phyloP scores from a whole-genome alignment of 2,113 vertebrate species.

The Daphoenositta chrysoptera region DNA sequence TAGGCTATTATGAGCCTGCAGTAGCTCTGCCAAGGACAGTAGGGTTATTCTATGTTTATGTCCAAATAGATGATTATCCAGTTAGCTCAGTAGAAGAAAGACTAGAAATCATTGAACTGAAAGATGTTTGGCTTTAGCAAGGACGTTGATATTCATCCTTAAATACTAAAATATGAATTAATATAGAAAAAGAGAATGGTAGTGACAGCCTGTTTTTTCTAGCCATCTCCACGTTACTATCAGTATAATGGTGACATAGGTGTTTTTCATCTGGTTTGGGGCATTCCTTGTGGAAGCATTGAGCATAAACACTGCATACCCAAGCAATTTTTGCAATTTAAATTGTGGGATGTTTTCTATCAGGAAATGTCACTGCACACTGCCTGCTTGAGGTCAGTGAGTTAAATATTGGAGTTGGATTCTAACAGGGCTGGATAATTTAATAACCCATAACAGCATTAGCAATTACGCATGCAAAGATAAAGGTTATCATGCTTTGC shows the following conservation, averaged over 20 bases:
- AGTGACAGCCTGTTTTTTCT: neutral
- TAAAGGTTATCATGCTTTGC: neutral
- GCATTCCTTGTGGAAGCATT: neutral
- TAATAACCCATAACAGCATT: constrained; percentile 14
- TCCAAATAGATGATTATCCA: neutral
- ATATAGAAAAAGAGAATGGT: neutral
- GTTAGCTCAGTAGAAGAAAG: neutral
- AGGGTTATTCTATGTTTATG: neutral
- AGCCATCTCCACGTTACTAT: neutral
- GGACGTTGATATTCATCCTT: neutral
- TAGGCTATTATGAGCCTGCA: neutral
- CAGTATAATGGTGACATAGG: neutral
- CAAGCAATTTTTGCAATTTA: neutral
- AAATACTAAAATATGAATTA: neutral
- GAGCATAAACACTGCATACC: neutral
- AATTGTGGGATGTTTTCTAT: neutral
- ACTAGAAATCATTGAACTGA: neutral
- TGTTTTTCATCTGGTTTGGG: neutral
- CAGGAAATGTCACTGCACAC: neutral
- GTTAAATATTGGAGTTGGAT: neutral
- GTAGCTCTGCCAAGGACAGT: neutral
- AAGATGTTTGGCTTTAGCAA: neutral
- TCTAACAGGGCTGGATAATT: neutral
- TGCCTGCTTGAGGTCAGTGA: neutral
- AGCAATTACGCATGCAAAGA: neutral